These are phyloP conservation scores for Microtus ochrogaster DNA, from an alignment of 2,113 vertebrate species.

Conservation along the genomic window DNA sequence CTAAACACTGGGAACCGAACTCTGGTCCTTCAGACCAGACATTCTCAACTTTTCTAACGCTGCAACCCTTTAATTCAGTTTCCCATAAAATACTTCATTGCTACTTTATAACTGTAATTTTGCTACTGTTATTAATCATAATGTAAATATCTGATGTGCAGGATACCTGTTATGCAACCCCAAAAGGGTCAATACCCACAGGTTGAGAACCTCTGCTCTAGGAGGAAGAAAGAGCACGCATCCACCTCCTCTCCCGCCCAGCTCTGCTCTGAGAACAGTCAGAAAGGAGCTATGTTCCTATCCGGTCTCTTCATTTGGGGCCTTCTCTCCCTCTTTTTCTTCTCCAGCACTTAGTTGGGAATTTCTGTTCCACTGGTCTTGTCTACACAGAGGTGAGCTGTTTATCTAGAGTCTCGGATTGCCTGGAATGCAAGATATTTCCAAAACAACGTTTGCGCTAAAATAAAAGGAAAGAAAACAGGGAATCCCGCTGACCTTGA, in stretches of 20 bases:
- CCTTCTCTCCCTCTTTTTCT: neutral
- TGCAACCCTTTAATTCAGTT: neutral
- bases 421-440: neutral
- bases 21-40: neutral
- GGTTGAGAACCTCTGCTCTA: neutral
- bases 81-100: neutral
- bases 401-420: neutral
- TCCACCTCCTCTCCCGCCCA: neutral
- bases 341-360: neutral
- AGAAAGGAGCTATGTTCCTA: neutral
- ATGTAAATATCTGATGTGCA: neutral
- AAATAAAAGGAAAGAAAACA: neutral
- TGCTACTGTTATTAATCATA: neutral
- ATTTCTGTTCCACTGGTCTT: neutral
- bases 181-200: neutral
- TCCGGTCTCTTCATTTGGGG: too few species aligned
- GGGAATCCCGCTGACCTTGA: neutral
- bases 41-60: neutral
- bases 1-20: neutral
- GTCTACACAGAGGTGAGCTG: neutral
- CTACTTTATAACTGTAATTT: neutral
- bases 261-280: neutral
- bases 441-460: neutral
- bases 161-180: neutral
- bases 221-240: neutral